Base-by-base conservation (phyloP, 1,140 invertebrate genomes). In the Drosophila athabasca region DNA sequence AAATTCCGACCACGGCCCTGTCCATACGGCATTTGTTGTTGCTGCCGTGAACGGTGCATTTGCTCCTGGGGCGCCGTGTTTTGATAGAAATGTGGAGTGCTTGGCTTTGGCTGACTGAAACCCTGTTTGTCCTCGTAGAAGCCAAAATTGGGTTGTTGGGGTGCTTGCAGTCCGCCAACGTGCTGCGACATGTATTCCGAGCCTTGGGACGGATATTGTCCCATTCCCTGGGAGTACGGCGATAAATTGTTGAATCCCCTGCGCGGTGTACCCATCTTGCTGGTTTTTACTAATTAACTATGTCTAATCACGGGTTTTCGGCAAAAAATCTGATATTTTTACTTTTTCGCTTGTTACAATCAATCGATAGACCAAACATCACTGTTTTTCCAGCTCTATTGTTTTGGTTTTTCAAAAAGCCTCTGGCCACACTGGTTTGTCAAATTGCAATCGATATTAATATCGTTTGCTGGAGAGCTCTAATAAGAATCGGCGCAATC, bases 131-230 rank as follows among this genome's bases (percentile, higher is more conserved):
- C 73, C 24, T 76, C 73, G 17, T 68, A 76, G 62, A 76, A 76
- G 17, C 73, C 72, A 22, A 53, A 62, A 11, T 57, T 57, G 0
- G 46, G 46, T 6, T 53, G 62, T 11, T 45, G 29, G n/a, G 52
- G 61, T 0, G 59, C 26, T 43, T 82, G 78, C 7, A 51, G 43
- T 7, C 82, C 82, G 3, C 82, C 82, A 11, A 68, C 53, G 13
- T 85, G 82, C 19, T 87, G 82, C 0, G 74, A 44, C 51, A 66
- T 82, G 41, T 85, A 85, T 5, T 82, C 74, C 0, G 53, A 31
- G 3, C 70, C 64, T n/a, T 87, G 82, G 3, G 82, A 87, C 4
- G 82, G 82, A 54, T 87, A 88, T 15, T 87, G 83, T 0, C 62
- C 44, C 22, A 50, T 7, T 41, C 53, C 60, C 17, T 65, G 45